Base-by-base conservation (phyloP, 92 coral and sea anemone species). In the Desmophyllum pertusum region DNA sequence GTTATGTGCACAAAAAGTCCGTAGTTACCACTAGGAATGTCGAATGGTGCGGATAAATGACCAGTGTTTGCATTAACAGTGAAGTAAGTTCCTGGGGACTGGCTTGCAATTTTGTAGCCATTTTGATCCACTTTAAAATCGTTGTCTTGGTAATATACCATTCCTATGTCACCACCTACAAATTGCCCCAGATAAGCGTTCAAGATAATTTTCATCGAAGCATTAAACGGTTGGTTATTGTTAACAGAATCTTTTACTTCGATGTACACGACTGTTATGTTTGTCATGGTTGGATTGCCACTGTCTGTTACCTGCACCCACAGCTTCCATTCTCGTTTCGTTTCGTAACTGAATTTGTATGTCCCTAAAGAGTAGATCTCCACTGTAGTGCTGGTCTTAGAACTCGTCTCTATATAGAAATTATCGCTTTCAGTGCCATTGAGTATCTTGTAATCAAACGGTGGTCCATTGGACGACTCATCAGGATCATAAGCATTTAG, bases 131-230 rank as follows among this genome's bases (percentile, higher is more conserved):
- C 98, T 31, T 81, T 78, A 57, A 85, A 96, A 81, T 96, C 98
- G 59, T 92, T 75, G 70, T 96, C 98, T 51, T 79, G 78, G 69
- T 94, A 92, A 67, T 96, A 94, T 0, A 90, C 93, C 38, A 63
- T 83, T 0, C 98, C 98, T 36, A 96, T 92, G 27, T 80, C 80
- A 13, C 98, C 98, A 15, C 98, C 98, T 11, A 46, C 62, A 74
- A 96, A 96, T 30, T 73, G 59, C 9, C 97, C 97, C 27, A 83
- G 87, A 5, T 88, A 83, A 29, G 97, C 89, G 76, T 97, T 93
- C 50, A 94, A 94, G 37, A 97, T 80, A 21, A 97, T 92, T 29
- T 84, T 92, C 83, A 88, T 85, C 2, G 87, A 62, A n/a, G 91
- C 96, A 46, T 85, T 81, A 31, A 85, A 84, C 5, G 94, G 96